These are phyloP conservation scores for Mechanitis mazaeus DNA, from an alignment of 2,888 invertebrate species.

Conservation along the genomic window DNA sequence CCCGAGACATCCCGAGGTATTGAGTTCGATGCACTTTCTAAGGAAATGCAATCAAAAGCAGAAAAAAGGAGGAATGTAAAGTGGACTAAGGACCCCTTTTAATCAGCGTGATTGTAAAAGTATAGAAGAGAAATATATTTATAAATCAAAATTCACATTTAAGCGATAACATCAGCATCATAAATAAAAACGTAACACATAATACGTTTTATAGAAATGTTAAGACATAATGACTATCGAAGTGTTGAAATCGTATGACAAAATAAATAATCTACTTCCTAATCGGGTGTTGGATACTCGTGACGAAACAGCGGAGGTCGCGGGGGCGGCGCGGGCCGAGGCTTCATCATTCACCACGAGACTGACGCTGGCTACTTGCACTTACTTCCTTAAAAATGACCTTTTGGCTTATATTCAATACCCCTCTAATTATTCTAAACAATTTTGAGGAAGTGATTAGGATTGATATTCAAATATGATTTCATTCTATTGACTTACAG, in stretches of 20 bases:
- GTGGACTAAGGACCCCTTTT: too few species aligned
- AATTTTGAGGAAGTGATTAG: slow-evolving; percentile 2
- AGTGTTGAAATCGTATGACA: slow-evolving; percentile 27
- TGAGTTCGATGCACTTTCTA: too few species aligned
- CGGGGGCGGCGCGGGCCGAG: slow-evolving; percentile 17
- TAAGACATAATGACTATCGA: slow-evolving; percentile 9
- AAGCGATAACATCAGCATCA: too few species aligned
- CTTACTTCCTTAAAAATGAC: slow-evolving; percentile 12
- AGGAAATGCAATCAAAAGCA: too few species aligned
- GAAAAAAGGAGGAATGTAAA: too few species aligned
- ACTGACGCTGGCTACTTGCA: slow-evolving; percentile 6
- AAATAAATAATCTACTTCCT: slow-evolving; percentile 33
- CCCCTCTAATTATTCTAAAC: slow-evolving; percentile 3
- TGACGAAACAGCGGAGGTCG: slow-evolving; percentile 31
- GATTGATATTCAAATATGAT: background rate
- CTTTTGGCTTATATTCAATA: slow-evolving; percentile 9
- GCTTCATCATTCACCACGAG: slow-evolving; percentile 5
- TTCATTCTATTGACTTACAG: too few species aligned
- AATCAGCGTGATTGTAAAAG: too few species aligned
- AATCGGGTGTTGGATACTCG: slow-evolving; percentile 30
- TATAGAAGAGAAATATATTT: too few species aligned
- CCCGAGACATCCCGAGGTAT: too few species aligned
- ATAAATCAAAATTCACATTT: too few species aligned
- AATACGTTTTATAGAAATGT: background rate
- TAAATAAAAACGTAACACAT: too few species aligned